Evolutionary conservation across 2,888 invertebrate species (phyloP), one percentile per base, ranked within the genome.

Genomic region (Calliscelio sp.): DNA sequence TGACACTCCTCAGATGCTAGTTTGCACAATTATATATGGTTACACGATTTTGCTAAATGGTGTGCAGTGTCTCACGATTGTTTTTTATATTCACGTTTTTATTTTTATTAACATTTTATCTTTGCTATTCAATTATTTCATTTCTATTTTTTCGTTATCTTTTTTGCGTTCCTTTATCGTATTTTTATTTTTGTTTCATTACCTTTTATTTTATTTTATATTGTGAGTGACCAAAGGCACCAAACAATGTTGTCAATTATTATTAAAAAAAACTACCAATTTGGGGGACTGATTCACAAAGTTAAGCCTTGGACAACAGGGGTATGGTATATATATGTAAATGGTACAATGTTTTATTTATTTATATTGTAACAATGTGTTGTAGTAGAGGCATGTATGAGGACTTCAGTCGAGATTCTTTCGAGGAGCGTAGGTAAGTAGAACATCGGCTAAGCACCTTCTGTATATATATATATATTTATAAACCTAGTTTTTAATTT

Each of bases 361-460:
- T 80, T 92, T 90, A 91, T 89, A 91, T 92, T 92, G 88, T 90
- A 89, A 87, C 87, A 88, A 90, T 91, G 90, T 93, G 91, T 93
- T 92, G 88, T 92, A 92, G 93, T 91, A 93, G 93, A 94, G 95
- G 96, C 90, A 96, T 97, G 94, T 97, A 97, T 93, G 97, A 97
- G 94, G 97, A 97, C 94, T 97, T 97, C 93, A 97, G 97, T 94
- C 95, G 97, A 88, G 97, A 97, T 94, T 96, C 97, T 59, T 97
- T 97, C 93, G 97, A 97, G 94, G 97, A 97, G 91, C 96, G 97
- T 93, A 96, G 96, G 96, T 96, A 94, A 94, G 93, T 93, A 90
- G 90, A 89, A 84, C 85, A 8, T 57, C 18, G 46, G 55, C 51
- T 14, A 20, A 57, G 55, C 65, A 65, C 55, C 18, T 25, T 71